Base-by-base conservation (phyloP, 1,140 invertebrate genomes). In the Glossosoma conforme region DNA sequence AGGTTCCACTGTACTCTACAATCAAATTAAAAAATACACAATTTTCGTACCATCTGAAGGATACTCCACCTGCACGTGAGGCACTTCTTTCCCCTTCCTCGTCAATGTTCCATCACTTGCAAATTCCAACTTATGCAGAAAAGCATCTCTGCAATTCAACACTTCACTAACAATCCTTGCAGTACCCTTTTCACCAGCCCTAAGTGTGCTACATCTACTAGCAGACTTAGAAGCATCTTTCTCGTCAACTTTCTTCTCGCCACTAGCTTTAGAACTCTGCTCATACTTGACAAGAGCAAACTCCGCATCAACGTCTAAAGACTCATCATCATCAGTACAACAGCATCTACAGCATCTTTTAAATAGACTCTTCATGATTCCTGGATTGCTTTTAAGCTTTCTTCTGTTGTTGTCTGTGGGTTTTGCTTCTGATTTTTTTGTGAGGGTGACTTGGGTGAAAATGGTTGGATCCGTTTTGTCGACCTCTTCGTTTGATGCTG, bases 261-360 rank as follows among this genome's bases (percentile, higher is more conserved):
- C 28, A 15, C 35, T 28, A 20, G 37, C 62, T 38, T 62, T 61
- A 28, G 64, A 60, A 21, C 66, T 60, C 53, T 69, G 62, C 46
- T 72, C 66, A 42, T 64, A 46, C 22, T 67, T 67, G 32, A 69
- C 67, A 33, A 71, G 59, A 3, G 65, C 66, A 51, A 70, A 67
- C 54, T 67, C 70, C 44, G 59, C 65, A 48, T 74, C 70, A 15
- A 74, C 69, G 36, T 70, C 70, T 32, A 65, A 65, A 37, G 66
- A 64, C 19, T 65, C 64, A 37, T 65, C 15, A 4, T 55, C 45
- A n/a, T 42, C 28, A n/a, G 20, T 48, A 24, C 51, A 44, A 30
- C 58, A 58, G 40, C 59, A 63, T 20, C 48, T 56, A 41, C 50
- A 61, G 19, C 56, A 60, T 11, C 44, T 46, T 20, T 19, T 43